Evolutionary conservation across 2,888 invertebrate genomes (phyloP), one percentile per base, ranked within the genome.

Genomic region (Nymphalis c-album): DNA sequence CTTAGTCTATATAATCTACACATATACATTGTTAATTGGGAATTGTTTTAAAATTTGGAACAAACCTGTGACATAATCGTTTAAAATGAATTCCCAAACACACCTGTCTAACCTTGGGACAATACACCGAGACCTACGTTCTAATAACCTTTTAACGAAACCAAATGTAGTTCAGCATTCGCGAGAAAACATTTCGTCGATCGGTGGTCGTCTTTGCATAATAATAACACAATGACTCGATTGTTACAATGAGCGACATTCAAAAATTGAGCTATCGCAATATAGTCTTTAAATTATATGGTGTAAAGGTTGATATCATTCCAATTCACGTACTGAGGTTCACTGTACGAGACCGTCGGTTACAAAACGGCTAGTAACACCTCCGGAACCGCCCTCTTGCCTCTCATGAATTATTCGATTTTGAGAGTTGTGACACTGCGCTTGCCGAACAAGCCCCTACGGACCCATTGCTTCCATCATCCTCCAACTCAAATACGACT

Each of bases 171-270:
- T 84, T 82, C 82, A 80, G 79, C 77, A 78, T 79, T 81, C 78
- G 75, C 74, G 75, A 76, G 78, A 75, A 84, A 83, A 84, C 82
- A 85, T 85, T 86, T 85, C 79, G 78, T 80, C 79, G 79, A 83
- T 85, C 85, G 80, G 78, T 84, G 82, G 80, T 79, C 81, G 80
- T 82, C 76, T 90, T 91, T 88, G 90, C 90, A 91, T 91, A 87
- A 90, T 90, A 89, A 90, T 87, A 81, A 81, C 78, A 89, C 90
- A 89, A 88, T 89, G 79, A 81, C 73, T 74, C 78, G 77, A 84
- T 84, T 80, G 77, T 78, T 72, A 67, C 76, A 77, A 76, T 71
- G 72, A 61, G 26, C 64, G 46, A 64, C 31, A n/a, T 35, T 64
- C 18, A 47, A 16, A 18, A 47, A 35, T 46, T 22, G 18, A 57